Base-by-base conservation (phyloP, 2,888 invertebrate species). In the Melanchra persicariae region DNA sequence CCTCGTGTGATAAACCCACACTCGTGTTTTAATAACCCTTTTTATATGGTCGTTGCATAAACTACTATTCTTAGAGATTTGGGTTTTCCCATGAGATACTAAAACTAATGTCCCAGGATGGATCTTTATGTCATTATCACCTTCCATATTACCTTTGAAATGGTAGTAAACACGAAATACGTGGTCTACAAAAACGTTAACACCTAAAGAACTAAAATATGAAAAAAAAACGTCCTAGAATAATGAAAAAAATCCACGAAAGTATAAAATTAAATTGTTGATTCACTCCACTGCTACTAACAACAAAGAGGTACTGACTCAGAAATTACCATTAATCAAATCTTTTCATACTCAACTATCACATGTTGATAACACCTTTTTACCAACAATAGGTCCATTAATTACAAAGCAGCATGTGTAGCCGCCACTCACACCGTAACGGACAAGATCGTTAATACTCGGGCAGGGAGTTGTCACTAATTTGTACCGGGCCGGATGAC, bases 401-500 rank as follows among this genome's bases (percentile, higher is more conserved):
- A 87, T 85, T 81, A 82, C 64, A 66, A 61, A 71, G 70, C 71
- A 74, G 64, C 65, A 76, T 65, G 60, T 77, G 81, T 69, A 74
- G 64, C 81, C 63, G 85, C 82, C 86, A 84, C 75, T 86, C 84
- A 83, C 83, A 85, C 86, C 64, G 85, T 79, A 85, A 85, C 87
- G 85, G 87, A 89, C 89, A 90, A 89, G 91, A 91, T 91, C 91
- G 92, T 92, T 92, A 92, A 90, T 90, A 89, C 88, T 86, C 87
- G 83, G 86, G 87, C 85, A 87, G 87, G 84, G 81, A 83, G 90
- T 90, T 92, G 92, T 93, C 93, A 92, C 93, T 93, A 93, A 93
- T 93, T 93, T 92, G 92, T 90, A 88, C 87, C 87, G 87, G 83
- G 83, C 83, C 82, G 87, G 87, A 87, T 89, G 91, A 91, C 87